Evolutionary conservation across 2,113 vertebrate species (phyloP), one percentile per base, ranked within the genome.

Genomic region (Papio anubis): DNA sequence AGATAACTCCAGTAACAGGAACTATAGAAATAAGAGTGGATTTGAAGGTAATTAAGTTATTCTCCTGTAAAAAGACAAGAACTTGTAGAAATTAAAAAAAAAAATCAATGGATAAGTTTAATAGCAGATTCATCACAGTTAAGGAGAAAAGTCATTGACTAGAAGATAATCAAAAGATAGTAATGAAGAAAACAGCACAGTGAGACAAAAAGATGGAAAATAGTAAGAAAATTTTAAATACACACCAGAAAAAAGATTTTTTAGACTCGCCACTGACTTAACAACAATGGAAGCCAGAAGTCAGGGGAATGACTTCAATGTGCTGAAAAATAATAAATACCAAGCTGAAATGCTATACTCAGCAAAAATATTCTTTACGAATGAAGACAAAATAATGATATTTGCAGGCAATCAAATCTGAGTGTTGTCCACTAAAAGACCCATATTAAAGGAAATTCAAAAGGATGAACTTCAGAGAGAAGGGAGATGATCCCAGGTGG

Each of bases 321-420:
- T 61, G 43, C 48, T 82, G n/a, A 82, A 93, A 90, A 93, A 45
- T 18, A 76, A 43, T 43, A 90, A 35, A 89, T 16, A 85, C 6
- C n/a, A 38, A 81, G 3, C 68, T 91, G 73, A 38, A 95, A 75
- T 84, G 88, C 55, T 84, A 75, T 52, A 80, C 23, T 40, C 21
- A 88, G 21, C 17, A 93, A 90, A 96, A n/a, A 61, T 38, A 45
- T 57, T n/a, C 75, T 52, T 93, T 64, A 95, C 73, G n/a, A 88
- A 75, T 40, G 45, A 80, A 91, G 35, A 64, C 45, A 93, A 93
- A 93, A 78, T 72, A 57, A 83, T n/a, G 66, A 82, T 3, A 76
- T 64, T 52, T 78, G 75, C 35, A 79, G 87, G 90, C 86, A 97
- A 75, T 85, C 40, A 79, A 38, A 96, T 55, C 11, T 35, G 57